Evolutionary conservation across 2,113 vertebrate genomes (phyloP), one percentile per base, ranked within the genome.

Genomic region (Microcebus murinus): DNA sequence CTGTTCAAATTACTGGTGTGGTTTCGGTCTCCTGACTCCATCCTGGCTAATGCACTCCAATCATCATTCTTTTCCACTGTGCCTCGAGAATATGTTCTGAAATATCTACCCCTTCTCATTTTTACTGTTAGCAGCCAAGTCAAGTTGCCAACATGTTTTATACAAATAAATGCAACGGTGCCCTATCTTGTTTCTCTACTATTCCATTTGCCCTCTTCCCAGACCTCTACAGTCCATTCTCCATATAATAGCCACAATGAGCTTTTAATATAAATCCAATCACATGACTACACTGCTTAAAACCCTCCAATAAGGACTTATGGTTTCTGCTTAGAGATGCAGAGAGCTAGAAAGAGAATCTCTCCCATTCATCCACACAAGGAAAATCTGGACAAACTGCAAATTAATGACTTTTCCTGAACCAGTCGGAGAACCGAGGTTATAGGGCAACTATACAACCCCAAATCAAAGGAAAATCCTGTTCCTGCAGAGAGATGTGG

Each of bases 361-460:
- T 94, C 52, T 85, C 17, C 4, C 27, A 86, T 21, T 17, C 61
- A 76, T 76, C n/a, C 50, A 39, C 59, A 45, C 63, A 94, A 82
- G 50, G 13, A 18, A 39, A 77, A 90, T 85, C 57, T 89, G 74
- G 36, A 52, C 34, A 79, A 83, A 84, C 34, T 91, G 14, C 4
- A 85, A 97, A 92, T 36, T 67, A 68, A 76, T 85, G 59, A 50
- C 36, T 85, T 94, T 57, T 86, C 42, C 85, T 70, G 55, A 94
- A 87, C 31, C 31, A 39, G 48, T 63, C 71, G 73, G 67, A 63
- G 11, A 70, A 77, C 42, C 36, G 27, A 92, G 39, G 63, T 74
- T 84, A 57, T 74, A 93, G n/a, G 50, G 11, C 18, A 84, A 34
- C 39, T 10, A 83, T 20, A 34, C 83, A 67, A 87, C 48, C 39